Evolutionary conservation across 2,797 vertebrate species (phyloP).

Genomic region (Gadopsis bispinosus): DNA sequence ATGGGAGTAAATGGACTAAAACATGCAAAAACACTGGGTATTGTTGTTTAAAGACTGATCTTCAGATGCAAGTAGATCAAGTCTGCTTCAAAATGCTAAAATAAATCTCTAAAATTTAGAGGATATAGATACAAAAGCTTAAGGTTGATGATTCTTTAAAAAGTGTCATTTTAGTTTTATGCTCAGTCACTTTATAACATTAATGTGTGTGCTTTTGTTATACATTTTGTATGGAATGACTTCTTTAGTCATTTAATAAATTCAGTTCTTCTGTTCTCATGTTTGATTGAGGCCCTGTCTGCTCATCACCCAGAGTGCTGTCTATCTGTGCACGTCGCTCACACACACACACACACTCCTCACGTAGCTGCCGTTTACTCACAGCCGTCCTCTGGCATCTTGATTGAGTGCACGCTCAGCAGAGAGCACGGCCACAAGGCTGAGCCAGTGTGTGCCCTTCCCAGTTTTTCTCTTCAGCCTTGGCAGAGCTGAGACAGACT

Average conservation of each 20-base stretch:
- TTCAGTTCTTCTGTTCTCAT: constrained; percentile 11
- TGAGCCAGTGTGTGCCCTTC: constrained; percentile 11
- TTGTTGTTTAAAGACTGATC: neutral
- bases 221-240: constrained; percentile 44
- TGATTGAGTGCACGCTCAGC: constrained; percentile 60
- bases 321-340: neutral
- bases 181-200: constrained; percentile 17
- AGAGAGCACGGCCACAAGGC: constrained; percentile 56
- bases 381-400: constrained; percentile 39
- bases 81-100: constrained; percentile 9
- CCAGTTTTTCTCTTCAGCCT: constrained; percentile 59
- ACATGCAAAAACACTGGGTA: neutral
- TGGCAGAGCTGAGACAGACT: constrained; percentile 47
- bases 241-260: constrained; percentile 25
- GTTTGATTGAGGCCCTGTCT: constrained; percentile 23
- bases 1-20: neutral
- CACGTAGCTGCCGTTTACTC: constrained; percentile 16
- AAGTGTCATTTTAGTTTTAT: constrained; percentile 7
- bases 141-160: neutral
- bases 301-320: neutral
- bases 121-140: constrained; percentile 5
- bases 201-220: constrained; percentile 33
- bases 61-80: neutral
- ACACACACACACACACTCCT: neutral
- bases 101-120: constrained; percentile 54